A percentile compares a stretch with the other conserved stretches of the same genome.
Evolutionary conservation across 2,888 invertebrate genomes (phyloP).

Genomic region (Spialia ferax): DNA sequence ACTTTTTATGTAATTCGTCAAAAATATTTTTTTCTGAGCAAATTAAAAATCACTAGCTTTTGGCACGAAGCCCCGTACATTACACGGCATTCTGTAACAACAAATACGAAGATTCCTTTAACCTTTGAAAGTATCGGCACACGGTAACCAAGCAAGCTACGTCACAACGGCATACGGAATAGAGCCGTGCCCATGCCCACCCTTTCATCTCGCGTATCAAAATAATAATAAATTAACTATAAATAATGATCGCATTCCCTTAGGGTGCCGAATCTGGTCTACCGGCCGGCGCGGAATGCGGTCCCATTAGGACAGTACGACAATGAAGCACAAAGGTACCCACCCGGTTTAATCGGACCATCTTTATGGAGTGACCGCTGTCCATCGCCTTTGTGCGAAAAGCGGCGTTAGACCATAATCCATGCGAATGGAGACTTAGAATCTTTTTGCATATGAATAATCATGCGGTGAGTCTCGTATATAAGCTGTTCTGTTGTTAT

Average conservation of each 20-base stretch:
- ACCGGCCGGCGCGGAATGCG: constrained; percentile 80
- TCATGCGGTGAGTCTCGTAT: constrained; percentile 47
- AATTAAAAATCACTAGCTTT: too few species aligned
- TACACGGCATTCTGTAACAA: too few species aligned
- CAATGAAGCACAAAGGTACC: constrained; percentile 68
- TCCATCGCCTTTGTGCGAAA: constrained; percentile 67
- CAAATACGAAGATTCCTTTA: constrained; percentile 51
- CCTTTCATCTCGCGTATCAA: constrained; percentile 84
- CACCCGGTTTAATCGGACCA: constrained; percentile 75
- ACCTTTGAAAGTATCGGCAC: constrained; percentile 31
- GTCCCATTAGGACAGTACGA: constrained; percentile 82
- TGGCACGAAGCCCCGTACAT: too few species aligned
- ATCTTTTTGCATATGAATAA: constrained; percentile 77
- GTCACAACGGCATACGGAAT: constrained; percentile 65
- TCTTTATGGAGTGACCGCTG: constrained; percentile 83
- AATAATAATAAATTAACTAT: constrained; percentile 85
- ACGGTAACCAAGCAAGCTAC: background rate
- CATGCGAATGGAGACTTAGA: constrained; percentile 65
- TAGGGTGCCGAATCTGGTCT: constrained; percentile 66
- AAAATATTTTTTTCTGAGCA: too few species aligned
- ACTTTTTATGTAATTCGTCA: too few species aligned
- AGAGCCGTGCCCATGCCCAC: constrained; percentile 64
- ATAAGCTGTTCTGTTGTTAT: constrained; percentile 47
- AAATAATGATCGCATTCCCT: constrained; percentile 70
- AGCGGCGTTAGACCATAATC: constrained; percentile 83